Base-by-base conservation (phyloP, 2,888 invertebrate species). In the Deilephila elpenor region DNA sequence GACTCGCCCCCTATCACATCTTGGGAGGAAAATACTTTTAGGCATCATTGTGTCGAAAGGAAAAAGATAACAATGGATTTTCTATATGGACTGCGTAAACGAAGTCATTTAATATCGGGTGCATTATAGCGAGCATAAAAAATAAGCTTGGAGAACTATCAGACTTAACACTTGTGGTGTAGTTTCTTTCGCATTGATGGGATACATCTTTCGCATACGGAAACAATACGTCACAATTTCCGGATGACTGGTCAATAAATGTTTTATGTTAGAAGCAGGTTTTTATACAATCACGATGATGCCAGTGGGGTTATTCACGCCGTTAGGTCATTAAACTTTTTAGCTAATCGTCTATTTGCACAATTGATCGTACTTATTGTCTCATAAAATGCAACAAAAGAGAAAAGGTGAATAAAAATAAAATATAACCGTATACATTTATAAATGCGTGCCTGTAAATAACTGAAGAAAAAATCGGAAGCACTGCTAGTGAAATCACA, bases 151-250 rank as follows among this genome's bases (percentile, higher is more conserved):
- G 14, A 44, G 44, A 44, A 44, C 44, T 44, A 44, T 44, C 1
- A 14, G 44, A 14, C 11, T 44, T 44, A 14, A 2, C 44, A 44
- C 44, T 44, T 44, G 44, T 44, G 44, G 44, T 44, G 44, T 14
- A 4, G 11, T 44, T 44, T 44, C 2, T 44, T 11, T 44, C 44
- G 11, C 11, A 44, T 14, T 44, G 44, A 37, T 37, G 8, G 37
- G 37, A 19, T 19, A n/a, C n/a, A n/a, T n/a, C 5, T 32, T 32
- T 5, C 32, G 32, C n/a, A 56, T 14, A 51, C 25, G 44, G 51
- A 67, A 20, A 25, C 1, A 51, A 25, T 51, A 67, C 67, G 67
- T 67, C 67, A 67, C 67, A n/a, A 67, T 67, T 67, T 67, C 67
- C 67, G 67, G 51, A 67, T 67, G 67, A 67, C 44, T 51, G 67